These are phyloP conservation scores for Cottoperca gobio DNA, from an alignment of 2,797 vertebrate species.

Conservation along the genomic window DNA sequence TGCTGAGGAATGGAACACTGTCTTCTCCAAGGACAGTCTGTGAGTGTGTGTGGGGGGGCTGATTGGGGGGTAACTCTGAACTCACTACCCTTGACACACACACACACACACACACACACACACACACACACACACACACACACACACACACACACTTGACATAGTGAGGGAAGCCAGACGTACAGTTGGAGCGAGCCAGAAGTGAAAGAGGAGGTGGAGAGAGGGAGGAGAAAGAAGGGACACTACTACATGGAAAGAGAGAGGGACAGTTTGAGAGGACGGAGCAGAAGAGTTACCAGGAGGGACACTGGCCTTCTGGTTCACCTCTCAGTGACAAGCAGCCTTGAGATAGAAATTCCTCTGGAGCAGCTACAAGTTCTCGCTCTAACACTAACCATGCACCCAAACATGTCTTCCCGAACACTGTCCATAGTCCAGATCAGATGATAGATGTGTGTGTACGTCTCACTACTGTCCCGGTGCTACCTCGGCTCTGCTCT, in stretches of 20 bases:
- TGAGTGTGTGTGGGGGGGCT: conserved; percentile 30
- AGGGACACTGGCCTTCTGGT: conserved; percentile 64
- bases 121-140: conserved; percentile 28
- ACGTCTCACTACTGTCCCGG: conserved; percentile 54
- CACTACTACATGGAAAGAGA: not conserved
- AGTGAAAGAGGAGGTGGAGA: conserved; percentile 47
- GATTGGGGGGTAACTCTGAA: conserved; percentile 62
- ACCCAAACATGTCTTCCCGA: conserved; percentile 68
- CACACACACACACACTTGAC: conserved; percentile 34
- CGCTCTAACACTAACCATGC: conserved; percentile 69
- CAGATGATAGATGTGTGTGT: conserved; percentile 53
- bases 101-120: too few relatives aligned
- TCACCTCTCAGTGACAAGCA: conserved; percentile 71
- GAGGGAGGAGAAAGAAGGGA: conserved; percentile 51
- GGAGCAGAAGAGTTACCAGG: conserved; percentile 34
- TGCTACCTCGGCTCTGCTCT: conserved; percentile 49
- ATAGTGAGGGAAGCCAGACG: conserved; percentile 72
- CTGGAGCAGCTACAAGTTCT: conserved; percentile 46
- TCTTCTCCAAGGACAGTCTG: conserved; percentile 65
- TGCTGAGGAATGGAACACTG: conserved; percentile 51
- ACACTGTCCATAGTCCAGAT: conserved; percentile 55
- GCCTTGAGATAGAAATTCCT: conserved; percentile 70
- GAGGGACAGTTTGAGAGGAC: conserved; percentile 2
- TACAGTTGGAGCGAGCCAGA: conserved; percentile 52
- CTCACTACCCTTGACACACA: conserved; percentile 58